phyloP scores from a whole-genome alignment of 2,888 invertebrate species.

The Machimus atricapillus region DNA sequence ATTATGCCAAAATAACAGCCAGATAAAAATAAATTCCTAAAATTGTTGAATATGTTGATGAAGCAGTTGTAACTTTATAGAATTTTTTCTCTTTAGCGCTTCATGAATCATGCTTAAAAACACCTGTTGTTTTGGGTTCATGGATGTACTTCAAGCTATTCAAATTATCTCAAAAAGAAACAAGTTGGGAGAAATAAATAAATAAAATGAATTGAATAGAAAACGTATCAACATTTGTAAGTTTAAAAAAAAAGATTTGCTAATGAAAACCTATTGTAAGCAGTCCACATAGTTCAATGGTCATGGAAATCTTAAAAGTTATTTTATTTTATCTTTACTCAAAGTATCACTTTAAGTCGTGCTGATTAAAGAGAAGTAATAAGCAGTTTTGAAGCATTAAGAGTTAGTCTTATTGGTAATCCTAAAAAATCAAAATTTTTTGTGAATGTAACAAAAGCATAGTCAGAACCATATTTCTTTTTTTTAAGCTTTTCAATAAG shows the following conservation, averaged over 20 bases:
- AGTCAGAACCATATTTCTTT: too few species aligned
- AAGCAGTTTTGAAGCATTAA: neutral
- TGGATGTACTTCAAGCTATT: too few species aligned
- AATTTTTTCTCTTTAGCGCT: too few species aligned
- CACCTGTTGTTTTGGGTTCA: too few species aligned
- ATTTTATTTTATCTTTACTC: neutral
- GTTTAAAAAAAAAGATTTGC: neutral
- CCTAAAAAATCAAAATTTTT: neutral
- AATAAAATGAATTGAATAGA: too few species aligned
- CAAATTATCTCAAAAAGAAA: too few species aligned
- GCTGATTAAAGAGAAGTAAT: neutral
- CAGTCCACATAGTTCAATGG: too few species aligned
- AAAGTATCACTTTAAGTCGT: neutral
- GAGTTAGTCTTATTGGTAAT: neutral
- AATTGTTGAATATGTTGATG: too few species aligned
- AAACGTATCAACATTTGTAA: neutral
- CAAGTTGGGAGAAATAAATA: neutral
- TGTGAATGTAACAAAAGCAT: too few species aligned
- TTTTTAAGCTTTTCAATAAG: neutral
- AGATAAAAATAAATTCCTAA: neutral
- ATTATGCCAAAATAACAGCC: neutral
- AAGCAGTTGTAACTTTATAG: too few species aligned
- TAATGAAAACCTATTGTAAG: neutral
- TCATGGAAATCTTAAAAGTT: neutral
- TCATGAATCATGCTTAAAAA: too few species aligned